Percentiles rank a stretch among this genome's conserved stretches.
phyloP scores from a whole-genome alignment of 2,888 invertebrate genomes.

The Charanyca ferruginea region DNA sequence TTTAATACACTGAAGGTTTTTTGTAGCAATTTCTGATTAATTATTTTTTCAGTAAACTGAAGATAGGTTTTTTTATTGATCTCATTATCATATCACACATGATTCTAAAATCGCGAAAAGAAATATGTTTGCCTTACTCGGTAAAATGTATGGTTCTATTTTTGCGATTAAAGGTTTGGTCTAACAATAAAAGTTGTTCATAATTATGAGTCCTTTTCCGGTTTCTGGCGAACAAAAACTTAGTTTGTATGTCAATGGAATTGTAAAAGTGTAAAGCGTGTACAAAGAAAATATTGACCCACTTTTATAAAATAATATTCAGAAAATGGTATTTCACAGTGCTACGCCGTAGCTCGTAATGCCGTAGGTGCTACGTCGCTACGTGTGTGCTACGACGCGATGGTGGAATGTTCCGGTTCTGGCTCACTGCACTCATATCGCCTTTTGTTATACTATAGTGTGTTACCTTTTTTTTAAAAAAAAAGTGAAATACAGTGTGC shows the following conservation, averaged over 20 bases:
- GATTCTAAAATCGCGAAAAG: too few species aligned
- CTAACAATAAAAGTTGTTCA: too few species aligned
- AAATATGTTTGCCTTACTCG: too few species aligned
- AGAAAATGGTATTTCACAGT: conserved; percentile 62
- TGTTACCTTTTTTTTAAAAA: conserved; percentile 5
- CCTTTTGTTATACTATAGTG: conserved; percentile 54
- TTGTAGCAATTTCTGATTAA: neutral
- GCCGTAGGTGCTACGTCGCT: conserved; percentile 51
- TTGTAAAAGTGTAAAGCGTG: neutral
- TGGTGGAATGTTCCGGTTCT: conserved; percentile 63
- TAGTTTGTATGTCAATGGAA: neutral
- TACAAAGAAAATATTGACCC: conserved; percentile 20
- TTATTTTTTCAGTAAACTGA: too few species aligned
- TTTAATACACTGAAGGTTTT: neutral
- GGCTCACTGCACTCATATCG: conserved; percentile 57
- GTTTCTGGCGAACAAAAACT: too few species aligned
- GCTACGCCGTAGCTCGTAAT: conserved; percentile 38
- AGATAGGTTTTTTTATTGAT: too few species aligned
- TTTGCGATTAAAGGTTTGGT: too few species aligned
- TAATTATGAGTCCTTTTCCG: too few species aligned
- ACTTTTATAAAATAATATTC: conserved; percentile 44
- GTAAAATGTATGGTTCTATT: too few species aligned
- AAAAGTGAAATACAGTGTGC: too few species aligned
- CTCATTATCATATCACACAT: too few species aligned
- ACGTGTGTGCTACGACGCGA: conserved; percentile 64